Conservation (phyloP, 2,888 invertebrate species). For the Ypsolopha sequella region DNA sequence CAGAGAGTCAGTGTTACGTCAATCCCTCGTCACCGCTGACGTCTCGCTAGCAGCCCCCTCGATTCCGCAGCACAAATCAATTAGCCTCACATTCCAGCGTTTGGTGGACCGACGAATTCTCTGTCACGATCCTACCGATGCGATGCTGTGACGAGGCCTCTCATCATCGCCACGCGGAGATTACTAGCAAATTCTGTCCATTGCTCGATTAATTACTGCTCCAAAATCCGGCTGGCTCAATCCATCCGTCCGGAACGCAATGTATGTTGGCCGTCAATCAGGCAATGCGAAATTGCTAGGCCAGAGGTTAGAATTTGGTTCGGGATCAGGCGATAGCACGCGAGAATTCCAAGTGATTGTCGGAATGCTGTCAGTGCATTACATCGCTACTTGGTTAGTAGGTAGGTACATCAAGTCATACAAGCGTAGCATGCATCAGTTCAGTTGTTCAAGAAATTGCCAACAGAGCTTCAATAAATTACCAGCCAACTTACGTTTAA, state of each 20-base stretch:
- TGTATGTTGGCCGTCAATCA: conserved; percentile 55
- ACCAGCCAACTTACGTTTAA: too few relatives aligned
- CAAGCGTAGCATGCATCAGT: too few relatives aligned
- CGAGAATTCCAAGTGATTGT: conserved; percentile 59
- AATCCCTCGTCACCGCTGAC: conserved; percentile 10
- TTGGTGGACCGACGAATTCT: conserved; percentile 58
- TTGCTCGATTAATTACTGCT: conserved; percentile 30
- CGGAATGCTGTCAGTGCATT: conserved; percentile 63
- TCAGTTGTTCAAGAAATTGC: too few relatives aligned
- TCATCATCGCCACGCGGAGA: conserved; percentile 19
- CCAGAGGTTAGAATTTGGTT: background rate
- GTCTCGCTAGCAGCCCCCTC: conserved; percentile 40
- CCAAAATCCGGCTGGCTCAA: conserved; percentile 27
- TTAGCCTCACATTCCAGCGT: conserved; percentile 61
- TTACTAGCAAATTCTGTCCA: conserved; percentile 42
- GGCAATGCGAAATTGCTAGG: conserved; percentile 46
- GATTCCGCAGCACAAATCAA: conserved; percentile 69
- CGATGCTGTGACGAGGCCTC: conserved; percentile 35
- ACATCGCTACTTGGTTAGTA: conserved; percentile 40
- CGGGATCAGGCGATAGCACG: conserved; percentile 18
- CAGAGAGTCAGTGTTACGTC: too few relatives aligned
- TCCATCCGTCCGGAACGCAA: conserved; percentile 40
- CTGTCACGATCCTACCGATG: conserved; percentile 62
- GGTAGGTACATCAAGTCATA: conserved; percentile 40
- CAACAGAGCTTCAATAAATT: too few relatives aligned